Evolutionary conservation across 1,140 invertebrate species (phyloP).

Genomic region (Bemisia tabaci): DNA sequence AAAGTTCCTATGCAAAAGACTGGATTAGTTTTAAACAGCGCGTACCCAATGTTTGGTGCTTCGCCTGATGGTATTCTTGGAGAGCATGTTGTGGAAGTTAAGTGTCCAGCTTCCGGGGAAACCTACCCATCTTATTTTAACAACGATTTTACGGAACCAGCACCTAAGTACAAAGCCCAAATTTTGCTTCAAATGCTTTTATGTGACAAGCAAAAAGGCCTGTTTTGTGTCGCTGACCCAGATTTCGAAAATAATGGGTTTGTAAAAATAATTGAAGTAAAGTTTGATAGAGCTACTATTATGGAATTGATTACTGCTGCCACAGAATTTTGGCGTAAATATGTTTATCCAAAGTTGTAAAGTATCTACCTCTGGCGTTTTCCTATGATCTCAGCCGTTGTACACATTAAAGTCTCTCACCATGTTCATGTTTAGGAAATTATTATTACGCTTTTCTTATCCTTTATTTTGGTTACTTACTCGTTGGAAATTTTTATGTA

Average conservation of each 20-base stretch:
- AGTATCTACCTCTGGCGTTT: no score
- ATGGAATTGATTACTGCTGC: neutral
- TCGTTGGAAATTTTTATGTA: no score
- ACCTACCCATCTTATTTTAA: constrained; percentile 30
- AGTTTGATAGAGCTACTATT: constrained; percentile 3
- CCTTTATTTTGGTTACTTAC: no score
- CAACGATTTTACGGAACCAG: constrained; percentile 22
- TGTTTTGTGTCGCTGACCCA: constrained; percentile 25
- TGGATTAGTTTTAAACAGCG: constrained; percentile 18
- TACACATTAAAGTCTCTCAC: no score
- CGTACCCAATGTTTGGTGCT: constrained; percentile 27
- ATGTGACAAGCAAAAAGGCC: constrained; percentile 28
- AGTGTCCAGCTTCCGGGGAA: constrained; percentile 31
- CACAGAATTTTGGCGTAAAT: neutral
- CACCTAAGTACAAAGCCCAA: constrained; percentile 33
- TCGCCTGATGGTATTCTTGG: constrained; percentile 34
- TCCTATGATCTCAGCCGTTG: no score
- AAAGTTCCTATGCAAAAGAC: constrained; percentile 13
- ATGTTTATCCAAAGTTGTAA: neutral
- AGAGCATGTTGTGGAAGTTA: constrained; percentile 35
- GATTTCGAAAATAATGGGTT: constrained; percentile 24
- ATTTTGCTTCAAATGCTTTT: constrained; percentile 37
- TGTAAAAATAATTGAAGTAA: constrained; percentile 15
- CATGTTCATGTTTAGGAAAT: no score
- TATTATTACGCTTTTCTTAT: no score